Base-by-base conservation (phyloP, 2,113 vertebrate species). In the Fukomys damarensis region DNA sequence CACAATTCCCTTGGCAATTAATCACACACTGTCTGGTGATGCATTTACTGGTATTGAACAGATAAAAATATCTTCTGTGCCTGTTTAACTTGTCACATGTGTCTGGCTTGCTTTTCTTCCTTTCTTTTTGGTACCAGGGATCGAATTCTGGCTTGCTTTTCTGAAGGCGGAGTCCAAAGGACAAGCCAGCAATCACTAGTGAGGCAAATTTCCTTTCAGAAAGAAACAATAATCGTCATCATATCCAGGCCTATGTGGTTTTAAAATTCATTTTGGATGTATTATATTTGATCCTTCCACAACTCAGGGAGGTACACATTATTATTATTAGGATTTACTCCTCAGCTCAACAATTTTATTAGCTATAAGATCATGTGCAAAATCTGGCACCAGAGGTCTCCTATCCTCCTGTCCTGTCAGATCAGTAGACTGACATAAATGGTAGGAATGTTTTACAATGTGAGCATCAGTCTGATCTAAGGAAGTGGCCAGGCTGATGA, bases 1-100 rank as follows among this genome's bases (percentile, higher is more conserved):
- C 96, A 97, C 93, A 96, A 97, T 92, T 97, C 96, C 94, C 80
- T 96, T 95, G 89, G 92, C 80, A 93, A 98, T 96, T 97, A 96
- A 96, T 97, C 95, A 90, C 56, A 77, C 38, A 87, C 74, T 96
- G 93, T 84, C 93, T 97, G 89, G 65, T 86, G 96, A 95, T 96
- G 54, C 95, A 35, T 92, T 97, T 93, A 96, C 89, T 97, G 87
- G 95, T 95, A 94, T 96, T 96, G 86, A 93, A 93, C 58, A 97
- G 97, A 97, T 91, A 97, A 96, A 97, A 98, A 90, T 97, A 97
- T 95, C 96, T 96, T 79, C 91, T 84, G 59, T 83, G 91, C 74
- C 97, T 95, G 84, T 96, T 97, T 95, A 96, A 97, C 93, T 86
- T 74, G 35, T 98, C 96, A 98, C 93, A 93, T 94, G 84, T 96